Percentiles rank a stretch among this genome's conserved stretches.
Evolutionary conservation across 2,113 vertebrate genomes (phyloP).

Genomic region (Ceyx margarethae): DNA sequence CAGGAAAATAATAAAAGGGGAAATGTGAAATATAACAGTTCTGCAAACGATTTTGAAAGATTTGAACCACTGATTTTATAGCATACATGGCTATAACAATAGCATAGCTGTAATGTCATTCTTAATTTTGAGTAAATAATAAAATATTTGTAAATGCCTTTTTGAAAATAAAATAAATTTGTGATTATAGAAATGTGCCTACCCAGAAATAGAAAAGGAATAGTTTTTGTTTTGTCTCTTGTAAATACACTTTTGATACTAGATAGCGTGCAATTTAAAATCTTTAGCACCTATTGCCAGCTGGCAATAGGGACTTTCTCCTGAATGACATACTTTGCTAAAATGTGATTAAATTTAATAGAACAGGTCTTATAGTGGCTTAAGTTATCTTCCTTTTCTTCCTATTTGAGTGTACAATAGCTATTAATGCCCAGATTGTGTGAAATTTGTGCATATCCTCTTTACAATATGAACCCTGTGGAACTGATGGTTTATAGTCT

Average conservation of each 20-base stretch:
- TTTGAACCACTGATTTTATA: neutral
- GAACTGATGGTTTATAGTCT: neutral
- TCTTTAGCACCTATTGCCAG: constrained; percentile 9
- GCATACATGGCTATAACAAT: neutral
- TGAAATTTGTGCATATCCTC: neutral
- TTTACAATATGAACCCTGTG: neutral
- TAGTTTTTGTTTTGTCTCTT: neutral
- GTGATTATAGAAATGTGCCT: neutral
- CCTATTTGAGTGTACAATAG: neutral
- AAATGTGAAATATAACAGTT: neutral
- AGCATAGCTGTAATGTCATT: neutral
- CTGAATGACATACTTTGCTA: constrained; percentile 6
- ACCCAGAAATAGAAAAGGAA: neutral
- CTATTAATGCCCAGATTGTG: neutral
- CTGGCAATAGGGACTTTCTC: constrained; percentile 3
- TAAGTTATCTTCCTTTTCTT: neutral
- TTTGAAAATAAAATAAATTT: neutral
- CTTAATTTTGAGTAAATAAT: neutral
- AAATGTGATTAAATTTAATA: neutral
- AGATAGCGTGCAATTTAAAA: neutral
- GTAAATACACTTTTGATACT: neutral
- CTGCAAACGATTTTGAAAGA: neutral
- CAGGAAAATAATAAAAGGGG: neutral
- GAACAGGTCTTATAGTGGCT: neutral
- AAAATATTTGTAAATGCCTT: neutral